phyloP scores from a whole-genome alignment of 2,113 vertebrate species.

The Tenrec ecaudatus region DNA sequence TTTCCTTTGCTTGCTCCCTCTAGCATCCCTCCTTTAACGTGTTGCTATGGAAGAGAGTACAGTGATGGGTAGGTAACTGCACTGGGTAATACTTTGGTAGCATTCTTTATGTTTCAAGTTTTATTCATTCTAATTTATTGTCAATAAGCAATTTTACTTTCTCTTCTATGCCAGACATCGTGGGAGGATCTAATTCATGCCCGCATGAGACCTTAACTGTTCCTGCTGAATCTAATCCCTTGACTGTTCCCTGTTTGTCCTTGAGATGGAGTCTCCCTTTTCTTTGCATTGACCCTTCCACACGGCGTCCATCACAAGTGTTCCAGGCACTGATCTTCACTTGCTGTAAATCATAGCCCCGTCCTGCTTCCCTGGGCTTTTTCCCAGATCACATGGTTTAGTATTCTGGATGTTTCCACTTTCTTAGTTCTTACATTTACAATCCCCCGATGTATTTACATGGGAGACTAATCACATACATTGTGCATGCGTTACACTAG shows the following conservation, averaged over 20 bases:
- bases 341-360: constrained; percentile 29
- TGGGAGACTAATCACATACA: constrained; percentile 34
- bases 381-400: constrained; percentile 15
- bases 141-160: not conserved
- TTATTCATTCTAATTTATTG: not conserved
- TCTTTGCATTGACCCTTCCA: not conserved
- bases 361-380: not conserved
- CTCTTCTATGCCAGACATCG: not conserved
- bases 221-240: too few species aligned
- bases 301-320: not conserved
- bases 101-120: not conserved
- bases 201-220: not conserved
- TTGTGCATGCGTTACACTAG: not conserved
- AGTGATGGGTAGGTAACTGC: not conserved
- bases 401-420: constrained; percentile 46
- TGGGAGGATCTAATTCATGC: not conserved
- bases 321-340: constrained; percentile 21
- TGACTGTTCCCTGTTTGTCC: not conserved
- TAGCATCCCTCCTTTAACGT: not conserved
- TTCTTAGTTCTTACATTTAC: constrained; percentile 42
- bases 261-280: not conserved
- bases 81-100: not conserved
- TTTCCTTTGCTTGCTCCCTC: constrained; percentile 1
- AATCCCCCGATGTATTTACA: constrained; percentile 29
- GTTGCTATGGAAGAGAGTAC: not conserved